phyloP scores from a whole-genome alignment of 2,797 vertebrate genomes.

The Rhynchonycteris naso region DNA sequence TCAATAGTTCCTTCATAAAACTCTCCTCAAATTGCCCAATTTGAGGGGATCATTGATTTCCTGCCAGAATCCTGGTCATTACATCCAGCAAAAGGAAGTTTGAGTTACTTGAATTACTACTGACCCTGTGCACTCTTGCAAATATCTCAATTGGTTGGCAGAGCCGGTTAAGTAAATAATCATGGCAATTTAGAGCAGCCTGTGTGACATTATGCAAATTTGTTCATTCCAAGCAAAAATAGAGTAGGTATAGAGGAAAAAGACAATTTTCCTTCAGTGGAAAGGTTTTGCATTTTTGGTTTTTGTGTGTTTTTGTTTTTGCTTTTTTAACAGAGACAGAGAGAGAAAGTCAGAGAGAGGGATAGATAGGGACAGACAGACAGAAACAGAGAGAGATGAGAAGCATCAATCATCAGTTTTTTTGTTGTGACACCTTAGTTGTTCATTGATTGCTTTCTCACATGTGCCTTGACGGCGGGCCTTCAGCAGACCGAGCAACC shows the following conservation, averaged over 20 bases:
- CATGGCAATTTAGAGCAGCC: background rate
- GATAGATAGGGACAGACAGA: too few species aligned
- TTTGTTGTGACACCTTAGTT: too few species aligned
- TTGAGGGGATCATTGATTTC: background rate
- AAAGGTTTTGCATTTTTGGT: background rate
- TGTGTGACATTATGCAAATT: background rate
- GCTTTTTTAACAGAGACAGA: too few species aligned
- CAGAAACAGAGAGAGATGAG: too few species aligned
- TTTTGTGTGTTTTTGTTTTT: constrained; percentile 6
- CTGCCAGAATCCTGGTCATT: background rate
- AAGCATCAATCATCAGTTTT: too few species aligned
- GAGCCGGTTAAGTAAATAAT: background rate
- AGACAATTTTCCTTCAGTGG: background rate
- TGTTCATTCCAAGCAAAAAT: constrained; percentile 12
- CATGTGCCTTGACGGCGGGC: too few species aligned
- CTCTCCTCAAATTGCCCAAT: background rate
- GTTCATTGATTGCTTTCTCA: too few species aligned
- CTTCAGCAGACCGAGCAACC: too few species aligned
- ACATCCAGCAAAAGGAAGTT: background rate
- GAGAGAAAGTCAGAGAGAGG: too few species aligned
- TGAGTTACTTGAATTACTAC: background rate
- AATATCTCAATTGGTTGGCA: background rate
- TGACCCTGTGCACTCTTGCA: background rate
- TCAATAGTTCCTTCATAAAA: background rate
- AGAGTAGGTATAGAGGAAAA: background rate